Conservation (phyloP, 2,797 vertebrate genomes). For the Synaphobranchus kaupii region DNA sequence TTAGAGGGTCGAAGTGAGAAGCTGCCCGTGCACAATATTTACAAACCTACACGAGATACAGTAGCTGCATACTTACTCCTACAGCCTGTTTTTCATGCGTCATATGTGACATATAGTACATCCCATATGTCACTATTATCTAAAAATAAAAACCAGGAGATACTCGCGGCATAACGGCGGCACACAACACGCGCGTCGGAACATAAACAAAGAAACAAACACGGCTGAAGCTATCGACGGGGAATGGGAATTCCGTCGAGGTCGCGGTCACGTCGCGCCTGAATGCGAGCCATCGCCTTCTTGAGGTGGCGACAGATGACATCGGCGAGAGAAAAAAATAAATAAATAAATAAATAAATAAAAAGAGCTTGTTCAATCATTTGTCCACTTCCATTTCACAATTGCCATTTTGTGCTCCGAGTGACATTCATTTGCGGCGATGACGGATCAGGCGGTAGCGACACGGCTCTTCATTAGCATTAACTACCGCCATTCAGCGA, state of each 20-base stretch:
- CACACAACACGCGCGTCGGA: background rate
- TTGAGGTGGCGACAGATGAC: conserved; percentile 58
- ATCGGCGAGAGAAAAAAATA: conserved; percentile 23
- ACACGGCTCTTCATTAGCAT: conserved; percentile 60
- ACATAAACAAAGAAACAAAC: background rate
- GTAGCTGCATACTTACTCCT: conserved; percentile 12
- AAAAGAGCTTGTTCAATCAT: conserved; percentile 43
- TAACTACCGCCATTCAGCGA: conserved; percentile 51
- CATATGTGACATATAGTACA: background rate
- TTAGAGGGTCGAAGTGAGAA: background rate
- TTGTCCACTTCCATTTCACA: conserved; percentile 43
- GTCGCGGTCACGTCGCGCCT: background rate
- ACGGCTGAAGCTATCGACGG: background rate
- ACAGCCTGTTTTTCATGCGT: conserved; percentile 1
- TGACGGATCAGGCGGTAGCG: conserved; percentile 53
- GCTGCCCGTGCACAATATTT: background rate
- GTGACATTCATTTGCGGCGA: conserved; percentile 58
- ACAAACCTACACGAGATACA: background rate
- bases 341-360: too few relatives aligned
- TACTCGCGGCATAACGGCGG: background rate
- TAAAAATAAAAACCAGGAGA: background rate
- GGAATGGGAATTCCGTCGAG: background rate
- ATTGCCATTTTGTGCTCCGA: conserved; percentile 48
- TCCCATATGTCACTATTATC: background rate
- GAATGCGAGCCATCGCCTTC: conserved; percentile 63